Base-by-base conservation (phyloP, 2,888 invertebrate species). In the Meandrusa payeni region DNA sequence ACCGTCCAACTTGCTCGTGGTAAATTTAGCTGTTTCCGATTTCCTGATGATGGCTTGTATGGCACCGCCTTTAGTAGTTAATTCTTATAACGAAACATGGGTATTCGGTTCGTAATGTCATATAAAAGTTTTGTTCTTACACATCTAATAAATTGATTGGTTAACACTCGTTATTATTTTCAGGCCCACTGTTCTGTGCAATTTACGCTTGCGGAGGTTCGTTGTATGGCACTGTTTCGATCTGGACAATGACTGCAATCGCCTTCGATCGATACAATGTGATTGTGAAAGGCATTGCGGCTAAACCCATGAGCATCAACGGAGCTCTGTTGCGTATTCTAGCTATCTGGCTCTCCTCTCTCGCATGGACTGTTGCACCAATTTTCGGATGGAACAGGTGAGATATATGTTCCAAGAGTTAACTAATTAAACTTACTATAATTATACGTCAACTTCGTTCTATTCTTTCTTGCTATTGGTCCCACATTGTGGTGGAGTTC, bases 21-120 rank as follows among this genome's bases (percentile, higher is more conserved):
- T 97, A 45, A 97, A 97, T 81, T 89, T 97, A 64, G 97, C 97
- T 17, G 92, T 97, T 74, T 95, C 95, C 41, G 96, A 96, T 69
- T 94, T 96, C 67, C 89, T 93, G 51, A 96, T 96, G 93, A 96
- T 96, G 95, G 86, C 92, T 63, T 78, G 87, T 56, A 94, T 94
- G 94, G 90, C 93, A 57, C 93, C 94, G 36, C 89, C 94, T 51
- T 95, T 95, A 92, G 92, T 94, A 31, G 89, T 94, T 54, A 95
- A 93, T 72, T 95, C 95, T 71, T 94, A 94, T 70, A 89, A 93
- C 61, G 94, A 94, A 79, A 90, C 90, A 19, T 91, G 91, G 91
- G 90, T 90, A 49, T 82, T 91, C 51, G 92, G 91, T 91, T 70
- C 66, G 82, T 73, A 43, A 7, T 28, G 5, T 19, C 7, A 3